Conservation (phyloP, 2,113 vertebrate species). For the Corythaixoides concolor region DNA sequence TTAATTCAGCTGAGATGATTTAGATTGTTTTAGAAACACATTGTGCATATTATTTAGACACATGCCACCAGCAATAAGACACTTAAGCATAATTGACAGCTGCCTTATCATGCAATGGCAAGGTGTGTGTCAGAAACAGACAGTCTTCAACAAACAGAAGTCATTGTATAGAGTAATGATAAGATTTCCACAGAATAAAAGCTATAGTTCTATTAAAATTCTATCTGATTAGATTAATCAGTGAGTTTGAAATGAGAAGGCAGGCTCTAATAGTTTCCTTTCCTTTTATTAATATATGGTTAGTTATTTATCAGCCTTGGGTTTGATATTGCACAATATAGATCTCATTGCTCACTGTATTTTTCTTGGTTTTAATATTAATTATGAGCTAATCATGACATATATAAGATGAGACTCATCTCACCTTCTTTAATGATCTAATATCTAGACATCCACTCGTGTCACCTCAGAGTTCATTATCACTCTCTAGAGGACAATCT, state of each 20-base stretch:
- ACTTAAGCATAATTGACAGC: not conserved
- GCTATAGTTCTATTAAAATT: not conserved
- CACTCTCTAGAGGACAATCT: constrained; percentile 27
- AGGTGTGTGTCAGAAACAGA: not conserved
- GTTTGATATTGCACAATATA: not conserved
- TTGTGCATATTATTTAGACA: not conserved
- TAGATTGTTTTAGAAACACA: not conserved
- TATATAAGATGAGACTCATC: not conserved
- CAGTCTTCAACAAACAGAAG: not conserved
- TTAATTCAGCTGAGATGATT: not conserved
- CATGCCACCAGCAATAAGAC: not conserved
- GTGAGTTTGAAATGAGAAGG: not conserved
- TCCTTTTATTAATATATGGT: not conserved
- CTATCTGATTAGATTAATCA: not conserved
- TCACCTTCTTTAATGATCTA: constrained; percentile 15
- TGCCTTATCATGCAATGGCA: not conserved
- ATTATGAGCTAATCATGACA: not conserved
- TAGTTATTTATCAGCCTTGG: not conserved
- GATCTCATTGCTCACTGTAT: not conserved
- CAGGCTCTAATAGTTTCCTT: not conserved
- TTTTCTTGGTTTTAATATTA: constrained; percentile 13
- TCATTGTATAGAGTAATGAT: not conserved
- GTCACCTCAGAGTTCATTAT: constrained; percentile 8
- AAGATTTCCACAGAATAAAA: not conserved
- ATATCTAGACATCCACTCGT: not conserved